These are phyloP conservation scores for Botrylloides violaceus DNA, from an alignment of 23 tunicate genomes.

Conservation along the genomic window DNA sequence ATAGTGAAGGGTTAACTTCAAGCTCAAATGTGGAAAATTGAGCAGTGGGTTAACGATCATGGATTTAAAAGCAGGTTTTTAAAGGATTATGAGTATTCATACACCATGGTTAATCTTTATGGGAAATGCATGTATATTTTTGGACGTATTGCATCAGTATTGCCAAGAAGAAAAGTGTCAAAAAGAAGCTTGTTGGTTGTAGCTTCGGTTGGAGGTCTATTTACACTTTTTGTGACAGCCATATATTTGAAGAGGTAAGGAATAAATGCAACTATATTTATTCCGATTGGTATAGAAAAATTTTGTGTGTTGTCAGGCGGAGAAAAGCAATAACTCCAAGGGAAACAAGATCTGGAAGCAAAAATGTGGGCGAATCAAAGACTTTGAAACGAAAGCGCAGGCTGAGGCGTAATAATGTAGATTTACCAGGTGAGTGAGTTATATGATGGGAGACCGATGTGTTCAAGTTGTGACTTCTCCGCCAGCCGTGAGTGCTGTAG, in stretches of 20 bases:
- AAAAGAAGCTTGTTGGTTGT: constrained; percentile 11
- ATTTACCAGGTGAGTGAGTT: not conserved
- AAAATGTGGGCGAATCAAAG: not conserved
- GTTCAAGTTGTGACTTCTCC: no score
- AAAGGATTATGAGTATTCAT: no score
- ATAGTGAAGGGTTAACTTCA: no score
- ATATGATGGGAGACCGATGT: no score
- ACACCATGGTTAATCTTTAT: not conserved
- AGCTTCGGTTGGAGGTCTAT: constrained; percentile 9
- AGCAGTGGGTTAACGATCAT: no score
- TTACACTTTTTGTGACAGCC: constrained; percentile 11
- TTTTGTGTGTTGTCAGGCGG: not conserved
- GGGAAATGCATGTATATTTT: not conserved
- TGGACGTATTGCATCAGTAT: not conserved
- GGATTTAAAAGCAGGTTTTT: no score
- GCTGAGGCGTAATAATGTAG: not conserved
- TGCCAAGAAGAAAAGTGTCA: constrained; percentile 4
- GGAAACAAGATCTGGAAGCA: not conserved
- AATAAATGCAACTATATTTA: not conserved
- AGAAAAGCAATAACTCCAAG: constrained; percentile 14
- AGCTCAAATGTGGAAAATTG: no score
- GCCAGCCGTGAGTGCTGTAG: no score
- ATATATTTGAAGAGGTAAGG: constrained; percentile 19
- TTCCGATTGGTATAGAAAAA: not conserved
- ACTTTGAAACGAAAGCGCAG: not conserved